phyloP scores from a whole-genome alignment of 1,140 invertebrate genomes.

The Akabosia matsudoensis region DNA sequence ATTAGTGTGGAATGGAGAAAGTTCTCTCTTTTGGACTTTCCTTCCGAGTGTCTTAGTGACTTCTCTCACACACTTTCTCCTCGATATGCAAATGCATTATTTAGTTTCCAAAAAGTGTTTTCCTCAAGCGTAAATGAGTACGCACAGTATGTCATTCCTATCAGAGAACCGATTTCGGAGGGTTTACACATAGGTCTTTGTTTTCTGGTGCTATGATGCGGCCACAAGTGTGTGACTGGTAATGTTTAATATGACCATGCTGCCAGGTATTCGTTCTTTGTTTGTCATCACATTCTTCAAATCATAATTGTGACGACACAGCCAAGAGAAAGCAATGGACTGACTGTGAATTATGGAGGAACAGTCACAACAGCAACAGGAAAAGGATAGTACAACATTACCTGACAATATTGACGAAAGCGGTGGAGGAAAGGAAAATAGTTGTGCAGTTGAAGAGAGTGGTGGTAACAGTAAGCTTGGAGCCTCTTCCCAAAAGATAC shows the following conservation, averaged over 20 bases:
- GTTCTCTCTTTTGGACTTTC: neutral
- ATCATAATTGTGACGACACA: neutral
- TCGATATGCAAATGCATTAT: too few species aligned
- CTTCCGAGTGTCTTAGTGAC: neutral
- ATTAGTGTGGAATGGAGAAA: neutral
- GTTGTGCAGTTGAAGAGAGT: neutral
- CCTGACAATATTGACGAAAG: neutral
- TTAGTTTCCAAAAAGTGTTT: too few species aligned
- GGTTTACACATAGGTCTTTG: too few species aligned
- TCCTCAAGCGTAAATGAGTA: too few species aligned
- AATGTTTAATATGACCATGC: too few species aligned
- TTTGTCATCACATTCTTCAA: neutral
- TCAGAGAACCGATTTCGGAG: too few species aligned
- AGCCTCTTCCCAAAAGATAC: too few species aligned
- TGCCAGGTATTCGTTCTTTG: neutral
- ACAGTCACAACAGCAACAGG: neutral
- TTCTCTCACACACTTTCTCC: too few species aligned
- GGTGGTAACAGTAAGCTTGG: neutral
- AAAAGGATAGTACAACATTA: slow-evolving; percentile 8
- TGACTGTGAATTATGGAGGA: slow-evolving; percentile 15
- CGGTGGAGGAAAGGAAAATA: neutral
- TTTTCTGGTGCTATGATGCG: too few species aligned
- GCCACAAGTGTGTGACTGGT: too few species aligned
- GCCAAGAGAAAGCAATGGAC: neutral
- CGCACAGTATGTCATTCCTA: too few species aligned